phyloP scores from a whole-genome alignment of 2,888 invertebrate species.

The Lasioglossum calceatum region DNA sequence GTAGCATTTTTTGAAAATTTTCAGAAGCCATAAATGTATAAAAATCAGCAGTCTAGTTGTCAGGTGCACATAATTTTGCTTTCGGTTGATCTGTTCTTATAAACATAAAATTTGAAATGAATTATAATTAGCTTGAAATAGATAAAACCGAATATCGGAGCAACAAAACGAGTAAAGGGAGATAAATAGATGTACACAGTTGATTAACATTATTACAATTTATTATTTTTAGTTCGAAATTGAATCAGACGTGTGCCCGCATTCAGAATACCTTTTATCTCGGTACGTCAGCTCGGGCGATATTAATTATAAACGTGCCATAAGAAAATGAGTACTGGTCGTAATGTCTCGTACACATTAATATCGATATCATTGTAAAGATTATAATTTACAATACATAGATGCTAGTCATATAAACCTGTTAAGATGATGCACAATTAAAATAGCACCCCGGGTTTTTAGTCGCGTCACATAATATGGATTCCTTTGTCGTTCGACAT shows the following conservation, averaged over 20 bases:
- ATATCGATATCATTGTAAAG: slow-evolving; percentile 79
- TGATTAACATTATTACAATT: slow-evolving; percentile 79
- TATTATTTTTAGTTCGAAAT: slow-evolving; percentile 81
- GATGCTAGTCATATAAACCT: slow-evolving; percentile 82
- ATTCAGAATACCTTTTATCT: slow-evolving; percentile 75
- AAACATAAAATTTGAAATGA: slow-evolving; percentile 31
- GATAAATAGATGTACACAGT: slow-evolving; percentile 55
- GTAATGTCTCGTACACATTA: slow-evolving; percentile 79
- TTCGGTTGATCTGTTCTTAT: background rate
- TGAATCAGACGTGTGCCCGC: slow-evolving; percentile 73
- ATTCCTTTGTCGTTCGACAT: slow-evolving; percentile 52
- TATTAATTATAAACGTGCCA: slow-evolving; percentile 82
- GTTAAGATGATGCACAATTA: slow-evolving; percentile 81
- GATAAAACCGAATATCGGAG: slow-evolving; percentile 19
- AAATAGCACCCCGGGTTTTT: slow-evolving; percentile 81
- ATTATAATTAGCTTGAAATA: slow-evolving; percentile 29
- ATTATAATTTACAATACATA: slow-evolving; percentile 84
- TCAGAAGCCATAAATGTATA: no score
- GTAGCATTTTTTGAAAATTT: no score
- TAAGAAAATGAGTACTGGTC: slow-evolving; percentile 83
- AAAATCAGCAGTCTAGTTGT: background rate
- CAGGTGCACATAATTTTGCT: background rate
- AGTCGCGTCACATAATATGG: slow-evolving; percentile 76
- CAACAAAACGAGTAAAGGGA: slow-evolving; percentile 42
- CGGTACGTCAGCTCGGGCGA: slow-evolving; percentile 75